A percentile compares a stretch with the other conserved stretches of the same genome.
These are phyloP conservation scores for Galerucella nymphaeae DNA, from an alignment of 2,888 invertebrate species.

Conservation along the genomic window DNA sequence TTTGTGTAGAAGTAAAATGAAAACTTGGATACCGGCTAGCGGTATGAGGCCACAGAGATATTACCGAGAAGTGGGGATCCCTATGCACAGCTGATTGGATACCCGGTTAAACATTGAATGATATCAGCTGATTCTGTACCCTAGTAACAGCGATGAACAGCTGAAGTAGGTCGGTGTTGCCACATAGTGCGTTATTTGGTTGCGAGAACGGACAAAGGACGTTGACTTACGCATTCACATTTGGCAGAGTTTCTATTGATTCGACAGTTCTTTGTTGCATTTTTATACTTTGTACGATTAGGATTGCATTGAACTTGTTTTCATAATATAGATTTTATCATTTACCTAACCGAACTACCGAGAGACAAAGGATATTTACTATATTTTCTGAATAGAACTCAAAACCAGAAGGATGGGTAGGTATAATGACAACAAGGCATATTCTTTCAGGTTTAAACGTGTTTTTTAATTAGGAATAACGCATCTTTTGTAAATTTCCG, in stretches of 20 bases:
- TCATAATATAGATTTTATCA: neutral
- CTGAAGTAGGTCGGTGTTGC: conserved; percentile 42
- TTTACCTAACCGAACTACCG: neutral
- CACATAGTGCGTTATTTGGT: conserved; percentile 18
- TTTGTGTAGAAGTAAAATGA: conserved; percentile 34
- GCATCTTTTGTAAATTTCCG: no score
- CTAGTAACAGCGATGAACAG: conserved; percentile 46
- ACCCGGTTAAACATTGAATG: conserved; percentile 47
- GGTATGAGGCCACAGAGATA: conserved; percentile 39
- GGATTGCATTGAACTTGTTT: neutral
- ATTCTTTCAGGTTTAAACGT: neutral
- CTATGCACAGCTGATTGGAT: conserved; percentile 47
- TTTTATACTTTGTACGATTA: neutral
- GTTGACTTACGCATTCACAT: conserved; percentile 29
- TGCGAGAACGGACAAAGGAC: conserved; percentile 36
- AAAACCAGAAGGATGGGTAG: neutral
- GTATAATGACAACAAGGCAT: neutral
- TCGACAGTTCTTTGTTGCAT: conserved; percentile 4
- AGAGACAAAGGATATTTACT: neutral
- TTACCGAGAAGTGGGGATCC: conserved; percentile 37
- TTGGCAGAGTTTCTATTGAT: conserved; percentile 32
- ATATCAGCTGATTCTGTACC: conserved; percentile 52
- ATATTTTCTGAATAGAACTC: neutral
- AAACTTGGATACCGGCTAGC: conserved; percentile 42
- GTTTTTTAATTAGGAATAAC: neutral